These are phyloP conservation scores for Parazoanthus swiftii DNA, from an alignment of 92 coral and sea anemone species.

Conservation along the genomic window DNA sequence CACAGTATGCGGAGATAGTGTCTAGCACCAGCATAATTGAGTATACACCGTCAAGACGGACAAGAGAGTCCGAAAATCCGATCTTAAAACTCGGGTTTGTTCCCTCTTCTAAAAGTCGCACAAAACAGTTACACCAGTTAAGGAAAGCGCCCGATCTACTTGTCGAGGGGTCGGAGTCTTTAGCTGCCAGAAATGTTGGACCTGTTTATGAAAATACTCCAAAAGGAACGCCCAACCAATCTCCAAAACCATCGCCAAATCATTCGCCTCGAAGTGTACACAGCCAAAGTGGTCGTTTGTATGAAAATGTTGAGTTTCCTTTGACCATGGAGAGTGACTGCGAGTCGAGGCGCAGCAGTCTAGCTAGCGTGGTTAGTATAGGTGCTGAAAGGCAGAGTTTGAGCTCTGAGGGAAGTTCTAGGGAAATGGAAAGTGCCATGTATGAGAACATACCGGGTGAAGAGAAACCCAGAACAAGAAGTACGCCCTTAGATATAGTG, in stretches of 20 bases:
- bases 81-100: slow-evolving; percentile 83
- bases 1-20: slow-evolving; percentile 87
- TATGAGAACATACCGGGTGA: slow-evolving; percentile 75
- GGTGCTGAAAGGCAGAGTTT: slow-evolving; percentile 57
- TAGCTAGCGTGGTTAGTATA: slow-evolving; percentile 39
- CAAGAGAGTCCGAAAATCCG: slow-evolving; percentile 93
- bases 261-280: slow-evolving; percentile 52
- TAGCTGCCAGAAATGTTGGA: slow-evolving; percentile 28
- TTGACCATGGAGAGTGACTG: slow-evolving; percentile 54
- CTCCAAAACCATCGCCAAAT: slow-evolving; percentile 65
- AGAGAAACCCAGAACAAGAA: slow-evolving; percentile 48
- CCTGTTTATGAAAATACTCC: slow-evolving; percentile 63
- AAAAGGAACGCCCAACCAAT: slow-evolving; percentile 43
- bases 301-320: slow-evolving; percentile 71
- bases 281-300: slow-evolving; percentile 56
- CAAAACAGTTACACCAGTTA: slow-evolving; percentile 47
- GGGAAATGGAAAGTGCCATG: slow-evolving; percentile 48
- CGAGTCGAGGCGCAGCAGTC: slow-evolving; percentile 68
- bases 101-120: slow-evolving; percentile 34
- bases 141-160: slow-evolving; percentile 61
- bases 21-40: slow-evolving; percentile 58
- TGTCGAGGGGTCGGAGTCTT: slow-evolving; percentile 2
- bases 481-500: slow-evolving; percentile 91
- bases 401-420: slow-evolving; percentile 55
- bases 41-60: slow-evolving; percentile 71